phyloP scores from a whole-genome alignment of 2,113 vertebrate genomes.

The Rhagologus leucostigma region DNA sequence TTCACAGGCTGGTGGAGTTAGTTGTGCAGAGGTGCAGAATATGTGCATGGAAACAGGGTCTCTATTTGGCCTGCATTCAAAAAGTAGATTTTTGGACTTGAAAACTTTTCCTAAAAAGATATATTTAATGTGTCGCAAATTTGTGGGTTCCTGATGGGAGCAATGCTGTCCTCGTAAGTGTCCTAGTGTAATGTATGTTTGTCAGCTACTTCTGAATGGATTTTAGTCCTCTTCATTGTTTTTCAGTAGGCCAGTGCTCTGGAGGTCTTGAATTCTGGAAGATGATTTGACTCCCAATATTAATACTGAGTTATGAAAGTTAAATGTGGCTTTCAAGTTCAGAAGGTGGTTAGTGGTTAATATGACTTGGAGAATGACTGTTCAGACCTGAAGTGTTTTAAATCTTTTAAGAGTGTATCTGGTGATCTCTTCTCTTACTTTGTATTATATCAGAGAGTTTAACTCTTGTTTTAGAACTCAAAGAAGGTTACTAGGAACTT shows the following conservation, averaged over 20 bases:
- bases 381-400: neutral
- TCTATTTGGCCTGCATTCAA: neutral
- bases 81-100: neutral
- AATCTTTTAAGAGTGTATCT: neutral
- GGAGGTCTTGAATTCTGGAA: neutral
- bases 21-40: neutral
- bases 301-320: neutral
- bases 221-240: neutral
- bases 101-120: neutral
- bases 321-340: slow-evolving; percentile 18
- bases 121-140: neutral
- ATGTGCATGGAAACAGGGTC: neutral
- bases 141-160: neutral
- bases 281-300: neutral
- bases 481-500: neutral
- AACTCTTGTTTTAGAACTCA: neutral
- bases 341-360: neutral
- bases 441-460: neutral
- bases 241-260: neutral
- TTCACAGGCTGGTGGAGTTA: neutral
- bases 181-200: neutral
- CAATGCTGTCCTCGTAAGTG: neutral
- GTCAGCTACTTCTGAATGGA: neutral
- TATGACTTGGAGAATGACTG: neutral
- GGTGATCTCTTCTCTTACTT: neutral